Base-by-base conservation (phyloP, 1,140 invertebrate species). In the Atopsyche davidsoni region DNA sequence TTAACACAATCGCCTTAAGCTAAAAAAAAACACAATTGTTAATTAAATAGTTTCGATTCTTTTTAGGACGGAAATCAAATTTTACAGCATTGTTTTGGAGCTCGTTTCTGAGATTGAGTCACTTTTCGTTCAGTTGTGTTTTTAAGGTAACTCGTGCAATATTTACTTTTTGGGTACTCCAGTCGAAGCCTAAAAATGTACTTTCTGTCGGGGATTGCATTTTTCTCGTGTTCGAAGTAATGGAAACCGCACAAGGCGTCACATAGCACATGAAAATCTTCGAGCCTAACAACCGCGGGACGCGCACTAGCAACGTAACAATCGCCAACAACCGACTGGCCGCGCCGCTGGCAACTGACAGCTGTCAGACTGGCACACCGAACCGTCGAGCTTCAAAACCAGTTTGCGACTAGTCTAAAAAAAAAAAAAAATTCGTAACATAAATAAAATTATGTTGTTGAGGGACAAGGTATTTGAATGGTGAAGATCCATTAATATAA, bases 1-100 rank as follows among this genome's bases (percentile, higher is more conserved):
- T 78, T 0, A 94, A 77, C n/a, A 91, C 82, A 6, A 92, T 76
- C 7, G 88, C 89, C 79, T 97, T 97, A 28, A 96, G 70, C 92
- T 96, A 65, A 59, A 81, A 80, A 50, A 59, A 64, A 61, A 57
- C 69, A 57, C 45, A 62, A 51, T 25, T 43, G 35, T 41, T 16
- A 16, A 17, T 18, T 11, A 41, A 19, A 41, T 41, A 41, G 19
- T 10, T 16, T 28, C 25, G 34, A 39, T 41, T n/a, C 4, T 17
- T 43, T 13, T 19, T n/a, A 45, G 32, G 32, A 21, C 10, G 21
- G 34, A 16, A 14, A 39, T 39, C 39, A 14, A 21, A 16, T 17
- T n/a, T 11, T 13, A 40, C 14, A n/a, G 9, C 46, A 45, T 58
- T n/a, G 13, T 28, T 28, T 9, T 28, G 25, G 7, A 13, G 7